Evolutionary conservation across 1,140 invertebrate genomes (phyloP), one percentile per base, ranked within the genome.

Genomic region (Caenorhabditis elegans): DNA sequence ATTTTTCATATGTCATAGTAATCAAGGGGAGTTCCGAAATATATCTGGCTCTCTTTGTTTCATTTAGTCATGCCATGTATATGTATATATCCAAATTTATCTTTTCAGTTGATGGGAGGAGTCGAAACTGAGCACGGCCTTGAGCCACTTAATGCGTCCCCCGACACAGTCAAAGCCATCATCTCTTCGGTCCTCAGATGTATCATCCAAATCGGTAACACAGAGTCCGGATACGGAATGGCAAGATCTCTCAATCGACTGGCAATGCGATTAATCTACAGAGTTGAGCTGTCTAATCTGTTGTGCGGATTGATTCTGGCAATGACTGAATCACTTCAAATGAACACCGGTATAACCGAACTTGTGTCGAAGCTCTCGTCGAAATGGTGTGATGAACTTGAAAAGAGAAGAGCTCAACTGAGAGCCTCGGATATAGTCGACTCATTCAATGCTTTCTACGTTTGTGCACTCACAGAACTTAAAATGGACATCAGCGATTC

Each of bases 91-190:
- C n/a, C n/a, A n/a, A n/a, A n/a, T n/a, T n/a, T 3, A 28, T 1
- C n/a, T 60, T 60, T 60, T n/a, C 55, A 60, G 55, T 26, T 70
- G 0, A 70, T 70, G 60, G 60, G 60, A 19, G 60, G 60, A 39
- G 34, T 70, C n/a, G 60, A 70, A 22, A 3, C 17, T 2, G 26
- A 70, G 28, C 34, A 39, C n/a, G 60, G 60, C 1, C 22, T 70
- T 31, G 60, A 70, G 60, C 60, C 60, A 11, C 19, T 70, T 2
- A 70, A 43, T 31, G 60, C 60, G 0, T 70, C 60, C 19, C 60
- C 60, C 2, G 60, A 70, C 4, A 70, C 60, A 8, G 60, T 70
- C 5, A 70, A 70, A n/a, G 60, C 60, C 22, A 70, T 70, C 19
- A 70, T 70, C 34, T 22, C 60, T 1, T 70, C 60, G 1, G 60